phyloP scores from a whole-genome alignment of 2,888 invertebrate species.

The Hemistola chrysoprasaria region DNA sequence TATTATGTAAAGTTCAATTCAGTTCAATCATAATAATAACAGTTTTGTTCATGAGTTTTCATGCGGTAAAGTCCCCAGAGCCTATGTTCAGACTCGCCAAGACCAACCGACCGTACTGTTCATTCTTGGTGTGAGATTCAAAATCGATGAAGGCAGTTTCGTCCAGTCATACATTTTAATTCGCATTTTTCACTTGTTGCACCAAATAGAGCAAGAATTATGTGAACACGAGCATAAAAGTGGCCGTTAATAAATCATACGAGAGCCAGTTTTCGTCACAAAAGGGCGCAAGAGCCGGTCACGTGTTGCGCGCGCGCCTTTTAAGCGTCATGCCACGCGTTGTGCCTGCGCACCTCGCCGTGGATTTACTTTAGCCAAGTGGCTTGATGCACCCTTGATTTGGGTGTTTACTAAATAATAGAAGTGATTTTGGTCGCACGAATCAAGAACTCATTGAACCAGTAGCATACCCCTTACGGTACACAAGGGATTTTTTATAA shows the following conservation, averaged over 20 bases:
- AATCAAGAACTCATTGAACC: too few relatives aligned
- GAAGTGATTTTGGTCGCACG: too few relatives aligned
- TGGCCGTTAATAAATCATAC: conserved; percentile 39
- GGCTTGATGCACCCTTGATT: conserved; percentile 8
- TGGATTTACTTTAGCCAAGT: conserved; percentile 20
- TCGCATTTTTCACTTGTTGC: conserved; percentile 9
- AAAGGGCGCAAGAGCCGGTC: conserved; percentile 71
- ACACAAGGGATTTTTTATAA: too few relatives aligned
- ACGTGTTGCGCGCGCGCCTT: conserved; percentile 74
- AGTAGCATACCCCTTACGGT: too few relatives aligned
- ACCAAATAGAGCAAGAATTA: conserved; percentile 24
- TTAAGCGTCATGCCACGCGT: conserved; percentile 62
- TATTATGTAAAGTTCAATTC: too few relatives aligned
- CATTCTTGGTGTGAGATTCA: too few relatives aligned
- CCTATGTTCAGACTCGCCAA: too few relatives aligned
- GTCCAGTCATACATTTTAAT: conserved; percentile 22
- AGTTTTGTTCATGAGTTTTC: too few relatives aligned
- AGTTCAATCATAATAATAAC: too few relatives aligned
- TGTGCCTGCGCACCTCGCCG: conserved; percentile 46
- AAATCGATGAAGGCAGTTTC: too few relatives aligned
- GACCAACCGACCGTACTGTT: too few relatives aligned
- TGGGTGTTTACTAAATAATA: conserved; percentile 10
- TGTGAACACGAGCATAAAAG: conserved; percentile 28
- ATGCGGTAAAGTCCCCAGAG: too few relatives aligned
- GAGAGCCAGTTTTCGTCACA: conserved; percentile 52